Evolutionary conservation across 2,888 invertebrate genomes (phyloP).

Genomic region (Acronicta aceris): DNA sequence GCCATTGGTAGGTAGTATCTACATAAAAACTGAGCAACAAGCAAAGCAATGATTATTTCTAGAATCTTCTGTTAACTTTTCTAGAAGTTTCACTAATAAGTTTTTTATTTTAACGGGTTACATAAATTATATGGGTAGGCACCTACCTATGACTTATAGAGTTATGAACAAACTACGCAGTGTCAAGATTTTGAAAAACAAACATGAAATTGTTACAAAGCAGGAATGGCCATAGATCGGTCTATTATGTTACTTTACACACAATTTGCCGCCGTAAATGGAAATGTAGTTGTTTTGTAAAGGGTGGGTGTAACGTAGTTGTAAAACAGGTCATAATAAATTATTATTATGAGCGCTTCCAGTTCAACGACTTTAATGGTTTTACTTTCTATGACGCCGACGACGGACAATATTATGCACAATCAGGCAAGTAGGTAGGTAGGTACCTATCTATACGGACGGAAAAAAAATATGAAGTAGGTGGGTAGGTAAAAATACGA

Average conservation of each 20-base stretch:
- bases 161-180: neutral
- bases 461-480: slow-evolving; percentile 2
- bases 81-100: slow-evolving; percentile 8
- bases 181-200: slow-evolving; percentile 15
- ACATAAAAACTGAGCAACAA: neutral
- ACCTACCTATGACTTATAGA: too few relatives aligned
- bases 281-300: slow-evolving; percentile 44
- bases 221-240: slow-evolving; percentile 16
- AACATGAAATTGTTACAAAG: slow-evolving; percentile 26
- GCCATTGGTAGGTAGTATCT: too few relatives aligned
- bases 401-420: slow-evolving; percentile 24
- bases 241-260: slow-evolving; percentile 7
- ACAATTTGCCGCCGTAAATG: slow-evolving; percentile 44
- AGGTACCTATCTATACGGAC: too few relatives aligned
- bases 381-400: slow-evolving; percentile 54
- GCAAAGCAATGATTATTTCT: slow-evolving; percentile 16
- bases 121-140: too few relatives aligned
- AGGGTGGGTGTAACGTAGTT: slow-evolving; percentile 40
- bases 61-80: slow-evolving; percentile 8
- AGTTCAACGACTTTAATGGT: slow-evolving; percentile 47
- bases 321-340: slow-evolving; percentile 52
- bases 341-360: slow-evolving; percentile 39
- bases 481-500: too few relatives aligned
- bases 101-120: too few relatives aligned
- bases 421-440: slow-evolving; percentile 16